Evolutionary conservation across 2,797 vertebrate genomes (phyloP).

Genomic region (Cephalopachus bancanus): DNA sequence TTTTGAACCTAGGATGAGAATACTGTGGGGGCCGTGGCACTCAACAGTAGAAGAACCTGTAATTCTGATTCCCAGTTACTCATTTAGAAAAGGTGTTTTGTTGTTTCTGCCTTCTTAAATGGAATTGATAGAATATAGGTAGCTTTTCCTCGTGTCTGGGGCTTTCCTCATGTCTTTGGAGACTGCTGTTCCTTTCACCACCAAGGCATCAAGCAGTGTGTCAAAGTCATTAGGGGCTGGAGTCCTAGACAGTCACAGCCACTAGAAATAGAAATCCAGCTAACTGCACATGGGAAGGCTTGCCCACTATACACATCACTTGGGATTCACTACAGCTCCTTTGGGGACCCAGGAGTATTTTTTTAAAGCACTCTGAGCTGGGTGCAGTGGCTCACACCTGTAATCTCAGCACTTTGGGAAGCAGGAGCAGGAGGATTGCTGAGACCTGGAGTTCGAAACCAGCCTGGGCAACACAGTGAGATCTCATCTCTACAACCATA

Average conservation of each 20-base stretch:
- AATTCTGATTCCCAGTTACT: background rate
- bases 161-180: background rate
- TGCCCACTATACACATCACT: rapidly evolving
- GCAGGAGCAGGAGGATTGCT: no score
- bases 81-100: background rate
- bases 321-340: background rate
- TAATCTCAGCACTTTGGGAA: no score
- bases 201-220: rapidly evolving
- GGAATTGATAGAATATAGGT: background rate
- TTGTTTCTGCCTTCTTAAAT: background rate
- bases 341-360: background rate
- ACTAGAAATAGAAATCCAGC: background rate
- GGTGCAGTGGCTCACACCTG: no score
- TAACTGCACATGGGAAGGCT: background rate
- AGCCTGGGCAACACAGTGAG: no score
- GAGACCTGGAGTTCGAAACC: no score
- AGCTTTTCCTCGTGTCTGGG: background rate
- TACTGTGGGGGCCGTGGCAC: rapidly evolving
- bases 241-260: background rate
- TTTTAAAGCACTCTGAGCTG: background rate
- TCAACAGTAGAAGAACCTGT: background rate
- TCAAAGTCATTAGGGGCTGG: background rate
- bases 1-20: background rate
- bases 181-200: background rate
- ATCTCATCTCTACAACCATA: no score